These are phyloP conservation scores for Amazona guildingii DNA, from an alignment of 2,113 vertebrate genomes.

Conservation along the genomic window DNA sequence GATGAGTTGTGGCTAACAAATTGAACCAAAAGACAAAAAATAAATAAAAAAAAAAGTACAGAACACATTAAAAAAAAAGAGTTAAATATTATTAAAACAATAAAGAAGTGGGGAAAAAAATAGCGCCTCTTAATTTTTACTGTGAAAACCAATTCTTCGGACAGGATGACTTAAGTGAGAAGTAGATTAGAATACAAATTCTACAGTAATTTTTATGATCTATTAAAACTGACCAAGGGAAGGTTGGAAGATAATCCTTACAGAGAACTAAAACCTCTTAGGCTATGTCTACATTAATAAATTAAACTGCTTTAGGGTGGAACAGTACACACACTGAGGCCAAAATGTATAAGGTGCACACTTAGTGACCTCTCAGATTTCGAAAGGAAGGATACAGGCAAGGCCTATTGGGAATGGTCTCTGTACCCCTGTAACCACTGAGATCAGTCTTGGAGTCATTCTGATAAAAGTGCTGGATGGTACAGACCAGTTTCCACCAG, in stretches of 20 bases:
- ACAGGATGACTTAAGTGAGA: background rate
- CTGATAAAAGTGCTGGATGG: background rate
- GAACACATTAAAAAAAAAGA: background rate
- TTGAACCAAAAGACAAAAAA: background rate
- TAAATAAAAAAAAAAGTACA: background rate
- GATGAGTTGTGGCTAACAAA: background rate
- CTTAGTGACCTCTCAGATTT: background rate
- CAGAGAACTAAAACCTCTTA: background rate
- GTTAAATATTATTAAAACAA: background rate
- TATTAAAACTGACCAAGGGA: background rate
- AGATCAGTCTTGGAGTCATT: background rate
- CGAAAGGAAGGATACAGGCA: background rate
- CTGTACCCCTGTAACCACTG: background rate
- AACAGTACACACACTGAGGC: background rate
- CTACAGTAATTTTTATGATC: background rate
- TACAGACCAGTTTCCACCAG: background rate
- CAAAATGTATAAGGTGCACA: background rate
- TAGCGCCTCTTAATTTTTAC: background rate
- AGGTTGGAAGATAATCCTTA: background rate
- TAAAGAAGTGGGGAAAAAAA: background rate
- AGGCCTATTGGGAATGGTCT: background rate
- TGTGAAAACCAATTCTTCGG: background rate
- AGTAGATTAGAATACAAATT: background rate
- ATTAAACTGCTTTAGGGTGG: background rate
- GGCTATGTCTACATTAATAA: background rate